Percentiles rank a stretch among this genome's conserved stretches.
phyloP scores from a whole-genome alignment of 2,113 vertebrate genomes.

The Ptyas mucosa region DNA sequence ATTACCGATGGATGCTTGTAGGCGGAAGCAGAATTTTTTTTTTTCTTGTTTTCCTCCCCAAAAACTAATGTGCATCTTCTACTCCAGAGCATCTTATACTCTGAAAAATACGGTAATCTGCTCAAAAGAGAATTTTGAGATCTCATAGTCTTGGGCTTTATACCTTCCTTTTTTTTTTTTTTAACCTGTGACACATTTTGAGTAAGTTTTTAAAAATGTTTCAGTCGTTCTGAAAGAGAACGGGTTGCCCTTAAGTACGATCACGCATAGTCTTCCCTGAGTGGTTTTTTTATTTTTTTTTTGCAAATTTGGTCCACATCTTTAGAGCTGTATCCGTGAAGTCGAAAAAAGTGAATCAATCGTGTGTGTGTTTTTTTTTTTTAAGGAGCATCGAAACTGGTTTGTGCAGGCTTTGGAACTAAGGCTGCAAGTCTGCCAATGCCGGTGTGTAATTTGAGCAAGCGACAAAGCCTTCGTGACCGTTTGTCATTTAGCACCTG shows the following conservation, averaged over 20 bases:
- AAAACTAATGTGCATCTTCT: too few species aligned
- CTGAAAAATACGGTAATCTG: background rate
- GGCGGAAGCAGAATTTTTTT: too few species aligned
- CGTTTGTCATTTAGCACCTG: background rate
- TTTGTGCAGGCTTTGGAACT: background rate
- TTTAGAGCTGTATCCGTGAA: background rate
- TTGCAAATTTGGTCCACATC: background rate
- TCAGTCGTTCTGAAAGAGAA: background rate
- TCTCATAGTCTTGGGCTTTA: background rate
- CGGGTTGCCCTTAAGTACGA: background rate
- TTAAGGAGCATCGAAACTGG: background rate
- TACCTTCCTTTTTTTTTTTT: too few species aligned
- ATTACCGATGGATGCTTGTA: too few species aligned
- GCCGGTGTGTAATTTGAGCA: background rate
- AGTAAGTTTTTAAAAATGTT: background rate
- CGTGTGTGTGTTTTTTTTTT: too few species aligned
- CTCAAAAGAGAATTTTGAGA: background rate
- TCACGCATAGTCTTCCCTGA: too few species aligned
- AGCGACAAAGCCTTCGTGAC: background rate
- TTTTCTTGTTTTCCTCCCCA: too few species aligned
- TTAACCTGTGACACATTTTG: background rate
- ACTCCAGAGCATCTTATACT: too few species aligned
- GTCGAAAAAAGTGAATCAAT: background rate
- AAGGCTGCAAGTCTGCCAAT: background rate
- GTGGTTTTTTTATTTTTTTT: too few species aligned